phyloP scores from a whole-genome alignment of 2,113 vertebrate species.

The Chelonoidis abingdonii region DNA sequence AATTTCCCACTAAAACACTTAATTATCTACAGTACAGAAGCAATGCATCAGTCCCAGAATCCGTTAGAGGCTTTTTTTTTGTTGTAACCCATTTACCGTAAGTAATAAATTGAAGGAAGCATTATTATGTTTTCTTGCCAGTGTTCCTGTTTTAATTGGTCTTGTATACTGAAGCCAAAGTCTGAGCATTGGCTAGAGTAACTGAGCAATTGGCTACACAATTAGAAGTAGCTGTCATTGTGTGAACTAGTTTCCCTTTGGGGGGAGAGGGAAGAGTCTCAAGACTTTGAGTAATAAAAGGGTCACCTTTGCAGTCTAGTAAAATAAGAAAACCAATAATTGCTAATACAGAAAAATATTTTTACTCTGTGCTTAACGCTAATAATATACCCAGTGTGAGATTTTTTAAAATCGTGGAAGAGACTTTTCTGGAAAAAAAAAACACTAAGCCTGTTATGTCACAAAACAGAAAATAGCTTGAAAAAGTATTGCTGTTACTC shows the following conservation, averaged over 20 bases:
- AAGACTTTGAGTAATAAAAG: not conserved
- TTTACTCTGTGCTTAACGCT: not conserved
- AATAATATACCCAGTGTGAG: not conserved
- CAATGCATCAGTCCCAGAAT: conserved; percentile 69
- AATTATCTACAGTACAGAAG: conserved; percentile 79
- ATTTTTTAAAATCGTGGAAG: conserved; percentile 22
- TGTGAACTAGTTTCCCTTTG: not conserved
- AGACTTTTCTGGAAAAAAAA: conserved; percentile 26
- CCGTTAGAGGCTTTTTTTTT: conserved; percentile 72
- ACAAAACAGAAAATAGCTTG: conserved; percentile 56
- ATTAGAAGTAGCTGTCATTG: conserved; percentile 42
- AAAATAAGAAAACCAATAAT: not conserved
- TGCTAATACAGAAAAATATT: not conserved
- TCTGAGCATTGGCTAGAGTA: conserved; percentile 69
- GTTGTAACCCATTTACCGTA: conserved; percentile 75
- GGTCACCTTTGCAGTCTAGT: not conserved
- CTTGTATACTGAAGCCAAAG: conserved; percentile 74
- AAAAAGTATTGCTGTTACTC: conserved; percentile 65
- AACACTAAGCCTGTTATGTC: conserved; percentile 56
- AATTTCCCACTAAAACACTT: conserved; percentile 83
- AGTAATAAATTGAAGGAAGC: conserved; percentile 81
- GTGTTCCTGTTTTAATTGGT: conserved; percentile 81
- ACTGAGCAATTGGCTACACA: conserved; percentile 58
- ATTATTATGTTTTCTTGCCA: conserved; percentile 78
- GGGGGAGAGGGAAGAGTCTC: not conserved